Evolutionary conservation across 2,888 invertebrate species (phyloP).

Genomic region (Xestoiulus laeticollis): DNA sequence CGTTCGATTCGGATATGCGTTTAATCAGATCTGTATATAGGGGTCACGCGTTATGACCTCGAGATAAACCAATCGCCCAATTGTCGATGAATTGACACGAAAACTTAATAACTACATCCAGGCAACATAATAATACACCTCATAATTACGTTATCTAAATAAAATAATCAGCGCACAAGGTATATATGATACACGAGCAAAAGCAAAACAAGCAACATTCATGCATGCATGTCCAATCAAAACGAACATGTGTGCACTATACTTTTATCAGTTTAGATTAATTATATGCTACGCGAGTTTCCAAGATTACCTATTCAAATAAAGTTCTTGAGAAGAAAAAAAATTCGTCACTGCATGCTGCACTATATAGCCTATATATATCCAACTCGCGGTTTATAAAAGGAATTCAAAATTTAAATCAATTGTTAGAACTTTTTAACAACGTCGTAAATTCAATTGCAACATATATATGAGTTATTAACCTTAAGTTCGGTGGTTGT

Average conservation of each 20-base stretch:
- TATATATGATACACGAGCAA: background rate
- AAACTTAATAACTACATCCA: background rate
- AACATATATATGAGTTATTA: no score
- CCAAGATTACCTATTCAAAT: no score
- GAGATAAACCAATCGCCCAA: background rate
- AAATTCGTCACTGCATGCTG: no score
- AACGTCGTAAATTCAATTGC: no score
- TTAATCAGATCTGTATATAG: background rate
- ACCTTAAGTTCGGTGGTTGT: no score
- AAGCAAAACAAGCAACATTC: background rate
- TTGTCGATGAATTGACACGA: background rate
- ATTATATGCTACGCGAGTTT: no score
- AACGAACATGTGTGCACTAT: background rate
- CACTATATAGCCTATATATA: no score
- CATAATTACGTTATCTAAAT: conserved; percentile 8
- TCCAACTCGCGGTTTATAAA: no score
- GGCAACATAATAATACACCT: background rate
- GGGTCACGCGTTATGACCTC: background rate
- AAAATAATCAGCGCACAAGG: background rate
- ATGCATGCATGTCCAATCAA: background rate
- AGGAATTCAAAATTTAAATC: no score
- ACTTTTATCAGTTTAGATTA: no score
- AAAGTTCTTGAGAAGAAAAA: no score
- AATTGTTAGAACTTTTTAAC: no score
- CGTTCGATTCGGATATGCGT: background rate